Evolutionary conservation across 2,113 vertebrate genomes (phyloP), one percentile per base, ranked within the genome.

Genomic region (Anhinga rufa): DNA sequence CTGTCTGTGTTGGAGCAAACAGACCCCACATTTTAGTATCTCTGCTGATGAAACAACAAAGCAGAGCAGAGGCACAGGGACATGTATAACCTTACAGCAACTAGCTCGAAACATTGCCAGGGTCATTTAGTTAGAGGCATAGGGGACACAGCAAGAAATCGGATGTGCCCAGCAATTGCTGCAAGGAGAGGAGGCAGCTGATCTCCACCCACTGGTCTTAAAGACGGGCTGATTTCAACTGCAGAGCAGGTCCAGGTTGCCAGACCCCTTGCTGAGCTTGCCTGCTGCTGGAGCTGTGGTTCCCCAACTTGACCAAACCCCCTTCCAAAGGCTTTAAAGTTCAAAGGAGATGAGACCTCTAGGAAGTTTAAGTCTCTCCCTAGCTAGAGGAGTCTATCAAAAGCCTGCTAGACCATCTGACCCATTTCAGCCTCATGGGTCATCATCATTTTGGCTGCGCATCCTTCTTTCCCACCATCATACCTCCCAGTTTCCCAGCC

Each of bases 391-490:
- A 83, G 28, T 16, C 52, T 40, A 10, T 51, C 87, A 49, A 84
- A 77, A 83, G 51, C 51, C 26, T 40, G 19, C 48, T 0, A 1
- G 62, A 87, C 36, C 34, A 70, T 31, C 82, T 72, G 62, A 69
- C 40, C 68, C 32, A 13, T 68, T 86, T 42, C 89, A 91, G 29
- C 20, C 20, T 80, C 31, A 3, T 32, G 29, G 42, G 4, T 76
- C 62, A 48, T 57, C 61, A 22, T 4, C 4, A 0, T n/a, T 86
- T 60, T 65, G 46, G 40, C 46, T 4, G 0, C 1, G 2, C 49
- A 65, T 34, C 58, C 21, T 64, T 61, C 74, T 84, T 82, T 40
- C 52, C 74, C 89, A 64, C 65, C 36, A 7, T 19, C 17, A 12
- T 28, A 61, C 32, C 42, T 31, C 46, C 52, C 49, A 3, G 5